Percentiles rank a stretch among this genome's conserved stretches.
Conservation (phyloP, 2,113 vertebrate genomes). For the Speoplatyrhinus poulsoni region DNA sequence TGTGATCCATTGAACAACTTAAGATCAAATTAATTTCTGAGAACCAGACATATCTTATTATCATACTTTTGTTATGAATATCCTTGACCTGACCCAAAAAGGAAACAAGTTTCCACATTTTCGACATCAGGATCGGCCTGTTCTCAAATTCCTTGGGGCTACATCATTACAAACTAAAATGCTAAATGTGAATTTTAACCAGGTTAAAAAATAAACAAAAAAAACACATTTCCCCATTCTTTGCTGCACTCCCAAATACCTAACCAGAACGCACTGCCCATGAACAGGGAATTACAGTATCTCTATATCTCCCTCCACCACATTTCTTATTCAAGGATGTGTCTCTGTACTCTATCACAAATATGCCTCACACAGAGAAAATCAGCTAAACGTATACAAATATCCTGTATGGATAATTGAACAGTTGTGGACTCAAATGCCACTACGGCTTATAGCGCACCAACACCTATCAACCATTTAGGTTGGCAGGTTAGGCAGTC, state of each 20-base stretch:
- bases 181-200: neutral
- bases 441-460: neutral
- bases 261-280: constrained; percentile 31
- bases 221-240: constrained; percentile 16
- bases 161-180: constrained; percentile 1
- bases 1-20: neutral
- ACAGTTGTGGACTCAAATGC: neutral
- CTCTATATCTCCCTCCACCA: constrained; percentile 12
- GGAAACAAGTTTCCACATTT: neutral
- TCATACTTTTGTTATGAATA: neutral
- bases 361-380: constrained; percentile 13
- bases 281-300: constrained; percentile 11
- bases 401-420: too few relatives aligned
- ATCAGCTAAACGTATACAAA: constrained; percentile 9
- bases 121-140: neutral
- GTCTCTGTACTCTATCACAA: constrained; percentile 15
- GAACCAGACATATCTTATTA: neutral
- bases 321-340: constrained; percentile 10
- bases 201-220: neutral
- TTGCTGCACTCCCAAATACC: constrained; percentile 30
- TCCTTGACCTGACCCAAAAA: constrained; percentile 1
- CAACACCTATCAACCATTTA: neutral
- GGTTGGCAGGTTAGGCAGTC: constrained; percentile 7
- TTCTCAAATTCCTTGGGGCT: neutral
- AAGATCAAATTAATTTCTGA: neutral